A percentile compares a stretch with the other conserved stretches of the same genome.
phyloP scores from a whole-genome alignment of 2,113 vertebrate genomes.

The Butorides virescens region DNA sequence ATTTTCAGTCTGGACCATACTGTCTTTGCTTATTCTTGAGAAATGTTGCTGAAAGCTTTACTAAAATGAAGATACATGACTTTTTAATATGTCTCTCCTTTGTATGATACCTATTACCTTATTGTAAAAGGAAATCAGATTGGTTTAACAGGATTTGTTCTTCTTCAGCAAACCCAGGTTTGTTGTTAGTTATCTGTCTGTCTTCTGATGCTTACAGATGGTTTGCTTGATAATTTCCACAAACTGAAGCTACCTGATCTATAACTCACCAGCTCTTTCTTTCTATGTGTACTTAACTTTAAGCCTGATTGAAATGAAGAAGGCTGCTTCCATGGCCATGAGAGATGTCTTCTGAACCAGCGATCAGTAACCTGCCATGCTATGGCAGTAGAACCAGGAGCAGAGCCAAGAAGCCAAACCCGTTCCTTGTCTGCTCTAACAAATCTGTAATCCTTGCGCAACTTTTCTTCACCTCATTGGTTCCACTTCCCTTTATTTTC shows the following conservation, averaged over 20 bases:
- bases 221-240: neutral
- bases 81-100: neutral
- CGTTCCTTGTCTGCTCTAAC: neutral
- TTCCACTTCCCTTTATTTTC: neutral
- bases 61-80: neutral
- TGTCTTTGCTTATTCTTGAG: neutral
- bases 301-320: neutral
- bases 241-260: neutral
- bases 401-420: neutral
- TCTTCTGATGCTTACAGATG: neutral
- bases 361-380: neutral
- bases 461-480: neutral
- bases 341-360: neutral
- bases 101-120: neutral
- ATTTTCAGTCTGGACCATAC: neutral
- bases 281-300: neutral
- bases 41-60: neutral
- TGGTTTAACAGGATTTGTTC: neutral
- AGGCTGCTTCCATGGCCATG: neutral
- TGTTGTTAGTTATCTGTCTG: neutral
- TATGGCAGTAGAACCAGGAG: neutral
- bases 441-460: neutral
- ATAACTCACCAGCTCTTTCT: neutral
- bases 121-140: neutral
- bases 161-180: neutral